These are phyloP conservation scores for Erethizon dorsatum DNA, from an alignment of 2,797 vertebrate genomes.

Conservation along the genomic window DNA sequence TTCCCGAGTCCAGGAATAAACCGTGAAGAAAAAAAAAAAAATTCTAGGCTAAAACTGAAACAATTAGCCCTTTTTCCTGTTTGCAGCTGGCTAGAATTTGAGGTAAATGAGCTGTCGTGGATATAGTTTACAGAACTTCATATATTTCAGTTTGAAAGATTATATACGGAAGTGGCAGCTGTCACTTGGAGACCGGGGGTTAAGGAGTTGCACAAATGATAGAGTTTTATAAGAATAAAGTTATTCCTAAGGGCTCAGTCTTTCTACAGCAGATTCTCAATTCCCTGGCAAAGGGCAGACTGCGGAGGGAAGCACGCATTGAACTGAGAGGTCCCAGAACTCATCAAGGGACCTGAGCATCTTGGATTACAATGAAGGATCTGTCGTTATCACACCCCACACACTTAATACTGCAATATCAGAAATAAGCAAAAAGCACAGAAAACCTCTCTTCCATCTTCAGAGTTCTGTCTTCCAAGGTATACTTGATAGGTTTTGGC, in stretches of 20 bases:
- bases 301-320: not conserved
- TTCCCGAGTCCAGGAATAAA: conserved; percentile 56
- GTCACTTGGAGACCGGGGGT: conserved; percentile 41
- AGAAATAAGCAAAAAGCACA: not conserved
- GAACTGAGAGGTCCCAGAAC: not conserved
- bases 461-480: not conserved
- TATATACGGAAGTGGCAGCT: not conserved
- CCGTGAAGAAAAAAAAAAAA: conserved; percentile 39
- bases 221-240: conserved; percentile 48
- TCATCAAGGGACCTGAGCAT: not conserved
- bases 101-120: conserved; percentile 57
- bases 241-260: not conserved
- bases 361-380: conserved; percentile 15
- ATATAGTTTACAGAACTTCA: conserved; percentile 2
- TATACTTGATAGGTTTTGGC: not conserved
- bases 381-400: not conserved
- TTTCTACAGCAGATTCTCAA: not conserved
- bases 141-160: conserved; percentile 63
- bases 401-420: not conserved
- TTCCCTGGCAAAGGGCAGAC: not conserved
- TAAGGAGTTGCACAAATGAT: not conserved
- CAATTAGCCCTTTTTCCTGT: conserved; percentile 9
- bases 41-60: conserved; percentile 10
- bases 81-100: conserved; percentile 1
- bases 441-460: not conserved